Conservation (phyloP, 1,140 invertebrate genomes). For the Pissodes strobi region DNA sequence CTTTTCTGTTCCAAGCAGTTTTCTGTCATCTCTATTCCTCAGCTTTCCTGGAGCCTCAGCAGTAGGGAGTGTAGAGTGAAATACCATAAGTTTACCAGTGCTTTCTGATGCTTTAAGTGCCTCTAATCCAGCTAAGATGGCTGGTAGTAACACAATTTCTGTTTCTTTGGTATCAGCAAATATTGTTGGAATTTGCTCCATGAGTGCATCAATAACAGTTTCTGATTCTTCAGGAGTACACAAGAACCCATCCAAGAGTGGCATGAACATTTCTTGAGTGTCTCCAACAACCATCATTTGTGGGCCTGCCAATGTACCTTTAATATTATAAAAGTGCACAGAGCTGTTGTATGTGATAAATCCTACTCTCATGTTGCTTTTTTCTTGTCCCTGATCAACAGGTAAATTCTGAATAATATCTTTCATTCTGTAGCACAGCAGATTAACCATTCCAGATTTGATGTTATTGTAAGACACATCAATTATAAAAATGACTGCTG, state of each 20-base stretch:
- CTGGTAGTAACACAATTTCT: slow-evolving; percentile 93
- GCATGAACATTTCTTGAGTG: slow-evolving; percentile 96
- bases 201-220: slow-evolving; percentile 80
- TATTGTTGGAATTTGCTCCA: slow-evolving; percentile 89
- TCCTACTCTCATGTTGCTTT: slow-evolving; percentile 84
- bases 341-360: slow-evolving; percentile 96
- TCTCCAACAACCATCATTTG: slow-evolving; percentile 99
- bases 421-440: slow-evolving; percentile 86
- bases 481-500: slow-evolving; percentile 94
- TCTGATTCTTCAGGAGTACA: slow-evolving; percentile 83
- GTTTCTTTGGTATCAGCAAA: slow-evolving; percentile 94
- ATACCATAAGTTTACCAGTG: slow-evolving; percentile 92
- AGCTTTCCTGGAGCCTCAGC: slow-evolving; percentile 94
- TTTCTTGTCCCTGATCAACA: slow-evolving; percentile 72
- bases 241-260: slow-evolving; percentile 94
- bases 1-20: slow-evolving; percentile 95
- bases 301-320: slow-evolving; percentile 80
- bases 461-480: slow-evolving; percentile 98
- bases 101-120: slow-evolving; percentile 92
- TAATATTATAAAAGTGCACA: slow-evolving; percentile 97
- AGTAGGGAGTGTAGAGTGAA: slow-evolving; percentile 93
- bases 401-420: slow-evolving; percentile 68
- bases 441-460: slow-evolving; percentile 86
- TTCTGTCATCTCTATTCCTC: slow-evolving; percentile 94
- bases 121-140: slow-evolving; percentile 94